A percentile compares a stretch with the other conserved stretches of the same genome.
These are phyloP conservation scores for Poecilia velifera DNA, from an alignment of 2,797 vertebrate genomes.

Conservation along the genomic window DNA sequence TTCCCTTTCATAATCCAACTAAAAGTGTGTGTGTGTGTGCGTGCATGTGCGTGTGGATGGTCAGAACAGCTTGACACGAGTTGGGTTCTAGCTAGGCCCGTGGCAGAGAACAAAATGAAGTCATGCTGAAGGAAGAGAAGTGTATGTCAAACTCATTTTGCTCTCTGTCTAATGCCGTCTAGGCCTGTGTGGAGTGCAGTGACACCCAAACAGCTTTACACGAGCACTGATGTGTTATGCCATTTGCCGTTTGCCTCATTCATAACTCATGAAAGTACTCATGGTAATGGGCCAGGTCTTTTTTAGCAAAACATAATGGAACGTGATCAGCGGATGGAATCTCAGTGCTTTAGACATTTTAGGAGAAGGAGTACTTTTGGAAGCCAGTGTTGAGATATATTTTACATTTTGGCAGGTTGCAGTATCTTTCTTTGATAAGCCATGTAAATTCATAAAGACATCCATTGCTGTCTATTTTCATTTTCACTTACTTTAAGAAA, in stretches of 20 bases:
- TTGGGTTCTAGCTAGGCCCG: constrained; percentile 61
- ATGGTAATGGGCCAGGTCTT: constrained; percentile 67
- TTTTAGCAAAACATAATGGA: constrained; percentile 79
- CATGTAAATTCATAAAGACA: not conserved
- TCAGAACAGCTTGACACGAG: constrained; percentile 61
- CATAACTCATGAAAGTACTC: constrained; percentile 79
- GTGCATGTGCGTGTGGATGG: constrained; percentile 32
- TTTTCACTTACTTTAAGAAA: not conserved
- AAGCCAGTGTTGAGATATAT: not conserved
- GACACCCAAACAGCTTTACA: constrained; percentile 78
- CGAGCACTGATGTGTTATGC: constrained; percentile 75
- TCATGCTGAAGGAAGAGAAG: constrained; percentile 69
- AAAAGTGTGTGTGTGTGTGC: constrained; percentile 23
- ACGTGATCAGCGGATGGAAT: constrained; percentile 75
- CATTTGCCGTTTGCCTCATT: constrained; percentile 78
- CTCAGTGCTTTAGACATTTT: constrained; percentile 41
- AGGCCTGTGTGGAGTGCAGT: constrained; percentile 55
- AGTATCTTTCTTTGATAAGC: not conserved
- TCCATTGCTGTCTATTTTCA: not conserved
- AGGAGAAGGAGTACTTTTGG: not conserved
- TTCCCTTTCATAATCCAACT: constrained; percentile 65
- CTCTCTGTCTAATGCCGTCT: constrained; percentile 64
- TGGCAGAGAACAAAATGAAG: constrained; percentile 67
- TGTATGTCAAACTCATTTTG: constrained; percentile 68
- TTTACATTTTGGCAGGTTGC: not conserved